Percentiles rank a stretch among this genome's conserved stretches.
These are phyloP conservation scores for Danio choprae DNA, from an alignment of 2,797 vertebrate genomes.

Conservation along the genomic window DNA sequence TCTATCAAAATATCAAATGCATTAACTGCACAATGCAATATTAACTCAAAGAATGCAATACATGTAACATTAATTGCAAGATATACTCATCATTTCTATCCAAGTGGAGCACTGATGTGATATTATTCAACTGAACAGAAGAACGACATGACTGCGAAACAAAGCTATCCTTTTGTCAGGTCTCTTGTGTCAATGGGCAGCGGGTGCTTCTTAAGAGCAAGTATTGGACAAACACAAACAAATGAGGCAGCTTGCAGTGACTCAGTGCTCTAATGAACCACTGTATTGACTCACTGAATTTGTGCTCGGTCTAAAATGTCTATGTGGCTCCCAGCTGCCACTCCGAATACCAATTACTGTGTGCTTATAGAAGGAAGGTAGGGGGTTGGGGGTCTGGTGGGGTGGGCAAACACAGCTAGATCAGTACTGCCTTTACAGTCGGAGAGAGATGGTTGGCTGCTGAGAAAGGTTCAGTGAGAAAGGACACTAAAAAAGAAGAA, in stretches of 20 bases:
- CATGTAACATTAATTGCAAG: conserved; percentile 2
- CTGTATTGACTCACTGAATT: conserved; percentile 84
- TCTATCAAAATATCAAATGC: not conserved
- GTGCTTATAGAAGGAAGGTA: conserved; percentile 71
- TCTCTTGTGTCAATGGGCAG: conserved; percentile 74
- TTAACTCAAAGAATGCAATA: not conserved
- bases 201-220: conserved; percentile 81
- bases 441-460: not conserved
- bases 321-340: conserved; percentile 85
- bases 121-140: conserved; percentile 33
- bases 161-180: conserved; percentile 71
- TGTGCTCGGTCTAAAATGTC: conserved; percentile 76
- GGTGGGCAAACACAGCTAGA: conserved; percentile 19
- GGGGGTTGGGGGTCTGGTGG: conserved; percentile 47
- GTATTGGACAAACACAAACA: conserved; percentile 88
- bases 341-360: conserved; percentile 85
- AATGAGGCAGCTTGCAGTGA: conserved; percentile 84
- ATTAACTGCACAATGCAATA: not conserved
- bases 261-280: conserved; percentile 87
- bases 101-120: not conserved
- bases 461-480: conserved; percentile 32
- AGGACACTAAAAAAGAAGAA: not conserved
- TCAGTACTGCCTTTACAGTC: conserved; percentile 24
- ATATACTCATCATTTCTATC: not conserved
- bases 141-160: conserved; percentile 18